phyloP scores from a whole-genome alignment of 2,888 invertebrate species.

The Cephalotes varians region DNA sequence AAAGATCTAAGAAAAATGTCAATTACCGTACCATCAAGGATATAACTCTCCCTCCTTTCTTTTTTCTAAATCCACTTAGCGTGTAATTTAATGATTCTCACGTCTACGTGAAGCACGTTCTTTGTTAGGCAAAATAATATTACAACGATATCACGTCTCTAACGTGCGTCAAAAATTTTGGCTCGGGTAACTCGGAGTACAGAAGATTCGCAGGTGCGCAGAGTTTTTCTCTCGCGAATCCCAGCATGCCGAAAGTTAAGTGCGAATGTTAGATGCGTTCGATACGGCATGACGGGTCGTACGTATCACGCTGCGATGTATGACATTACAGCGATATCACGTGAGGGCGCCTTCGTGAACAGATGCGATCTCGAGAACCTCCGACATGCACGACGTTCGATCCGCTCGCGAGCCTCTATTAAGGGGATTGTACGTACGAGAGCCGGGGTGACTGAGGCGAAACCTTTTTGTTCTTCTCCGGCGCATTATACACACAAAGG shows the following conservation, averaged over 20 bases:
- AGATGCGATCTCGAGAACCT: slow-evolving; percentile 72
- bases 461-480: slow-evolving; percentile 64
- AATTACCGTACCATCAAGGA: not conserved
- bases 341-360: slow-evolving; percentile 68
- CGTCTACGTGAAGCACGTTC: not conserved
- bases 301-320: slow-evolving; percentile 60
- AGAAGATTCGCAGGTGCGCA: not conserved
- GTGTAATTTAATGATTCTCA: not conserved
- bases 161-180: not conserved
- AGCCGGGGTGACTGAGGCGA: slow-evolving; percentile 62
- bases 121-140: not conserved
- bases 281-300: slow-evolving; percentile 58
- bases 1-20: slow-evolving; percentile 1
- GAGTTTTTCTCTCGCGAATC: not conserved
- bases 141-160: too few relatives aligned
- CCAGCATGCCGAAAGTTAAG: not conserved
- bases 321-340: slow-evolving; percentile 70
- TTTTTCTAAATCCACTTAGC: not conserved
- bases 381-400: slow-evolving; percentile 70
- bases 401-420: slow-evolving; percentile 60
- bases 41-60: not conserved
- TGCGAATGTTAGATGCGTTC: slow-evolving; percentile 20
- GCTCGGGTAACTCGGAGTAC: not conserved
- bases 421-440: slow-evolving; percentile 66
- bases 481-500: slow-evolving; percentile 58